phyloP scores from a whole-genome alignment of 2,113 vertebrate species.

The Nymphicus hollandicus region DNA sequence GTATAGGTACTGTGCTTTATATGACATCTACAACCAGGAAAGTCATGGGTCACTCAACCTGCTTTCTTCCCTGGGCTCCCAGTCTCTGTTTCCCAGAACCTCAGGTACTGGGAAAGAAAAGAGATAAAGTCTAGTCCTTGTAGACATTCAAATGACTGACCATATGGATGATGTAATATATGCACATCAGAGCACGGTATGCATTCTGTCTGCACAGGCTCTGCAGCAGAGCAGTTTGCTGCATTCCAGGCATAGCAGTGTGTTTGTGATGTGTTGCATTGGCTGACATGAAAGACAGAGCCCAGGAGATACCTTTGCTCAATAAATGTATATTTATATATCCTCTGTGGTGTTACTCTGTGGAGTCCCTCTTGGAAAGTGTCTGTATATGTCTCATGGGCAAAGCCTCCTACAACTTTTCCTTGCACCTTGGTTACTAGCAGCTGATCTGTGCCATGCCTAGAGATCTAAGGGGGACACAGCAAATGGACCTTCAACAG shows the following conservation, averaged over 20 bases:
- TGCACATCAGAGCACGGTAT: not conserved
- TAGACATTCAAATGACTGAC: not conserved
- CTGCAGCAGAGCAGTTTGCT: not conserved
- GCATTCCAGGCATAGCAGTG: not conserved
- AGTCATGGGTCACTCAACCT: not conserved
- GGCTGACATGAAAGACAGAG: not conserved
- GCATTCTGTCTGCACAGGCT: not conserved
- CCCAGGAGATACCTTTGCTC: not conserved
- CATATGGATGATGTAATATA: not conserved
- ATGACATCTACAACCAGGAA: fast-evolving
- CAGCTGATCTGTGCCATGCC: not conserved
- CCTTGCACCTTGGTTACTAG: not conserved
- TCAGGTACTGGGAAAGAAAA: not conserved
- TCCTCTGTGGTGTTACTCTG: not conserved
- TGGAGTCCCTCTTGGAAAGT: not conserved
- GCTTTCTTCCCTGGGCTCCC: not conserved
- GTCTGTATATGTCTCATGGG: not conserved
- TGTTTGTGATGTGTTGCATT: not conserved
- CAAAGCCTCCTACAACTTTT: not conserved
- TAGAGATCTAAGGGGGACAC: too few relatives aligned
- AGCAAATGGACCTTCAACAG: not conserved
- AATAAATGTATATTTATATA: not conserved
- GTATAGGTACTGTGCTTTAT: not conserved
- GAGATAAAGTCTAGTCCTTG: not conserved
- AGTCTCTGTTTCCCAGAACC: not conserved